Percentiles rank a stretch among this genome's conserved stretches.
Evolutionary conservation across 1,140 invertebrate genomes (phyloP).

Genomic region (Atta colombica): DNA sequence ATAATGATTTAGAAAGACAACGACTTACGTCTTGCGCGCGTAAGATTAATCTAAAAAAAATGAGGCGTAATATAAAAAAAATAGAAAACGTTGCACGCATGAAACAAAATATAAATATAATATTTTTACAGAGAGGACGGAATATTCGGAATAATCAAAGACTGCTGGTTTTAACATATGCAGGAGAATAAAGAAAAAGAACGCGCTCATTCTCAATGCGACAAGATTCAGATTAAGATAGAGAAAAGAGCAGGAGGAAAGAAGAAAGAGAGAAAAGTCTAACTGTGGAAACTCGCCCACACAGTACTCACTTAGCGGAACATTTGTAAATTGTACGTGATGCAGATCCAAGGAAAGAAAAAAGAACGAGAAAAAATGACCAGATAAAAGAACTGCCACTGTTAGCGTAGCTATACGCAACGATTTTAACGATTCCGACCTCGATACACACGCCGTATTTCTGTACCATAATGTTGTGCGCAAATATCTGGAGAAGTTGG

Average conservation of each 20-base stretch:
- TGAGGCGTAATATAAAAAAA: neutral
- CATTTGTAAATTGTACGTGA: constrained; percentile 46
- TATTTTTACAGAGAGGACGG: neutral
- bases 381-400: constrained; percentile 24
- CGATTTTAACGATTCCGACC: constrained; percentile 62
- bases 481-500: constrained; percentile 1
- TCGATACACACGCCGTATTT: constrained; percentile 52
- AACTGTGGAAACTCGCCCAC: constrained; percentile 10
- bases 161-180: neutral
- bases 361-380: constrained; percentile 23
- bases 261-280: constrained; percentile 31
- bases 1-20: neutral
- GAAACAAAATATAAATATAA: neutral
- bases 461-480: constrained; percentile 33
- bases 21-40: too few species aligned
- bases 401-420: constrained; percentile 17
- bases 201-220: neutral
- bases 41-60: neutral
- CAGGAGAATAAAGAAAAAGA: constrained; percentile 11
- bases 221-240: constrained; percentile 33
- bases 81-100: neutral
- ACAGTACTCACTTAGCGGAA: constrained; percentile 47
- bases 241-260: constrained; percentile 7
- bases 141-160: neutral
- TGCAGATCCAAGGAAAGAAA: constrained; percentile 4